Base-by-base conservation (phyloP, 2,797 vertebrate species). In the Fratercula arctica region DNA sequence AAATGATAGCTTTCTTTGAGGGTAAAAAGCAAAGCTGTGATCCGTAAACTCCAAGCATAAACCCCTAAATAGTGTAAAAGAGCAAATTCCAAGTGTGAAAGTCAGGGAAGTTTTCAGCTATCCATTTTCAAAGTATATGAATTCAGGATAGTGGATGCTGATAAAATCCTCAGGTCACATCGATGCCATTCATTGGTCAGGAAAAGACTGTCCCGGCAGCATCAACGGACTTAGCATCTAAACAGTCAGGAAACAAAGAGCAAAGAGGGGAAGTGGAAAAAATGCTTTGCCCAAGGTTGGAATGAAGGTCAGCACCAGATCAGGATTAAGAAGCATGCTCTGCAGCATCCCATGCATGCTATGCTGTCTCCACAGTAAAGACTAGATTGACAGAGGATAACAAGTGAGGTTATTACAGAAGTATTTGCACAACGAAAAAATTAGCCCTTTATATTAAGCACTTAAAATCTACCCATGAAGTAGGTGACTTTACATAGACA, bases 161-260 rank as follows among this genome's bases (percentile, higher is more conserved):
- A 28, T 19, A 35, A 78, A 92, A 64, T 28, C 41, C 45, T 50
- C 23, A 54, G 35, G 12, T 59, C 3, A 19, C 0, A 0, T 1
- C 2, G 4, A 18, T 20, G 33, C 11, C 35, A 5, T n/a, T 60
- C 37, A 11, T 48, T 26, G 28, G 37, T 54, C 24, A 19, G 68
- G 54, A 43, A 78, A 84, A 68, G 35, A 13, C 37, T 29, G 31
- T 48, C 26, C 46, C 43, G 13, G 46, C 17, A 87, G 2, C 51
- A 21, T 7, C 69, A 3, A 10, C 1, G 29, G 79, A 31, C 4
- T 60, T 33, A 12, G 37, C n/a, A 75, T 69, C n/a, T 26, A 6
- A 59, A 60, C 5, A 26, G 35, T 8, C 1, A 3, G 56, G 69
- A 92, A 61, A 39, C 13, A 60, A 43, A 63, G 17, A 64, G 16